A percentile compares a stretch with the other conserved stretches of the same genome.
Conservation (phyloP, 2,888 invertebrate genomes). For the Hecatera dysodea region DNA sequence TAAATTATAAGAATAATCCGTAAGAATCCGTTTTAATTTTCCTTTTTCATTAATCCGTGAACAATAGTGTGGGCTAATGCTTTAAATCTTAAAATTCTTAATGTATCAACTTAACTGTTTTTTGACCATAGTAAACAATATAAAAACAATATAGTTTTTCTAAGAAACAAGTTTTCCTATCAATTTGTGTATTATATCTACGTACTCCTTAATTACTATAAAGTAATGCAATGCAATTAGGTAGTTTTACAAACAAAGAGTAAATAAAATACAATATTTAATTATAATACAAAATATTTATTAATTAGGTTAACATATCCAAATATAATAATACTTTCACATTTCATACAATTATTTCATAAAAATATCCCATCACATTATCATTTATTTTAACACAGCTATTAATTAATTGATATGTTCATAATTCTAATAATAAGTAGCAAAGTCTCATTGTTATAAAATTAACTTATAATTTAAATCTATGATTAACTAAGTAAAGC, state of each 20-base stretch:
- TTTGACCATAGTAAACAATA: neutral
- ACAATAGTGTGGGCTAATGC: too few species aligned
- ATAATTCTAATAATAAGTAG: slow-evolving; percentile 45
- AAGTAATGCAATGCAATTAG: neutral
- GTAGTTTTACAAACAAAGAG: neutral
- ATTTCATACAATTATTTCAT: slow-evolving; percentile 10
- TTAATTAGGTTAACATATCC: slow-evolving; percentile 33
- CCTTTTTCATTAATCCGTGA: too few species aligned
- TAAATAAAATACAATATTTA: slow-evolving; percentile 52
- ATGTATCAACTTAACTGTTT: too few species aligned
- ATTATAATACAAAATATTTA: slow-evolving; percentile 59
- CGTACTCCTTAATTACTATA: neutral
- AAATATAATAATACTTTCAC: slow-evolving; percentile 49
- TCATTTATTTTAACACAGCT: slow-evolving; percentile 17
- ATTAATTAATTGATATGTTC: slow-evolving; percentile 62
- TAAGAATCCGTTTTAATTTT: too few species aligned
- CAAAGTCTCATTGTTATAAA: slow-evolving; percentile 34
- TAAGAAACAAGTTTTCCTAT: too few species aligned
- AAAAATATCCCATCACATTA: slow-evolving; percentile 26
- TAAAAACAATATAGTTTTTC: too few species aligned
- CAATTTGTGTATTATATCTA: neutral
- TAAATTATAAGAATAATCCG: too few species aligned
- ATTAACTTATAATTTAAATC: slow-evolving; percentile 39
- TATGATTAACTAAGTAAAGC: slow-evolving; percentile 37
- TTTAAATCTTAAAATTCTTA: too few species aligned